Evolutionary conservation across 2,888 invertebrate genomes (phyloP).

Genomic region (Drosophila mulleri): DNA sequence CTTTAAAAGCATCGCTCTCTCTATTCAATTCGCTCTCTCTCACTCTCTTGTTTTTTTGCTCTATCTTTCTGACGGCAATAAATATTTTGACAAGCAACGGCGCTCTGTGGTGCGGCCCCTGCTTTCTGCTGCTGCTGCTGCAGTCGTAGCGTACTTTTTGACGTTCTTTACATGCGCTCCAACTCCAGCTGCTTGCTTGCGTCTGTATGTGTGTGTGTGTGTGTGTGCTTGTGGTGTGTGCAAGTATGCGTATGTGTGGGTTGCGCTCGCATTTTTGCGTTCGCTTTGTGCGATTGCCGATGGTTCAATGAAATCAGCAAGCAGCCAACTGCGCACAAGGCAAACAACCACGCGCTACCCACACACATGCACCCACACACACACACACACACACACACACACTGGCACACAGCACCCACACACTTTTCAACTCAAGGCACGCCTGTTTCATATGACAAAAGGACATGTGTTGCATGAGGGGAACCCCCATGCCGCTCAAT

Average conservation of each 20-base stretch:
- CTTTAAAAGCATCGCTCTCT: constrained; percentile 64
- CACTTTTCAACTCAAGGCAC: constrained; percentile 6
- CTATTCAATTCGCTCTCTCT: neutral
- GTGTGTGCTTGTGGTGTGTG: constrained; percentile 10
- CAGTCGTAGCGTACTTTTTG: constrained; percentile 66
- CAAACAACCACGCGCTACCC: constrained; percentile 24
- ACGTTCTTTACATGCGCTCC: constrained; percentile 48
- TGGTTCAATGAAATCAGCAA: constrained; percentile 74
- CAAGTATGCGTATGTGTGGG: constrained; percentile 8
- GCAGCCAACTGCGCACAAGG: constrained; percentile 30
- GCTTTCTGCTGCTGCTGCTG: constrained; percentile 22
- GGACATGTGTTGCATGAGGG: constrained; percentile 32
- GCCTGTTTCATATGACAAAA: constrained; percentile 33
- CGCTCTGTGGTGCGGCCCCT: constrained; percentile 18
- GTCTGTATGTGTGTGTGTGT: neutral
- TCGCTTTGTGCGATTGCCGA: constrained; percentile 66
- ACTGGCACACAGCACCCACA: too few relatives aligned
- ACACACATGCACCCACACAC: constrained; percentile 2
- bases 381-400: neutral
- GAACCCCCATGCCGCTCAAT: neutral
- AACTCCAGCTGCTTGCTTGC: constrained; percentile 18
- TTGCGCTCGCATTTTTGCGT: constrained; percentile 41
- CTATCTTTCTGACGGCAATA: constrained; percentile 25
- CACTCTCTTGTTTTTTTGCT: neutral
- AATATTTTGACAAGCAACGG: constrained; percentile 59